Evolutionary conservation across 92 coral and sea anemone genomes (phyloP), one percentile per base, ranked within the genome.

Genomic region (Virgularia gustaviana): DNA sequence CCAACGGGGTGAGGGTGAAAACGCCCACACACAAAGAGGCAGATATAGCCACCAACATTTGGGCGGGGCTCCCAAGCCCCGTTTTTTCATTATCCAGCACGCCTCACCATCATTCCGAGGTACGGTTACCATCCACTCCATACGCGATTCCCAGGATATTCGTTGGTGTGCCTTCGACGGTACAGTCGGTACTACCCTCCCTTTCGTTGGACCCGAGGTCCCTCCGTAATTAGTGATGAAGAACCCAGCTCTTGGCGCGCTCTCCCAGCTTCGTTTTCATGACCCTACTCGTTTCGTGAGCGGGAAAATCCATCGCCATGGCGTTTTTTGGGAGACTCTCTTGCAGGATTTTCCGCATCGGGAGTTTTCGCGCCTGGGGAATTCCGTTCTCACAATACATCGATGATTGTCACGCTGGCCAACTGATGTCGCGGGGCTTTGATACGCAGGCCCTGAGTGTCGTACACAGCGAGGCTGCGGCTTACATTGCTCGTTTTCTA

Each of bases 171-270:
- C 24, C 2, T 33, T 55, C 12, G 62, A 55, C 15, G 62, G 62
- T 16, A 0, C 16, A 9, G 25, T 36, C 15, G 62, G 62, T 16
- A 0, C 16, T 41, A 16, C 62, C 32, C 35, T 5, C 24, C 62
- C 62, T 16, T 55, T 55, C 33, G 62, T 55, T 55, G 62, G 62
- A 10, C 25, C 62, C 32, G 32, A 55, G 62, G 35, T 27, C 5
- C 25, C 62, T 5, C 33, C 7, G 2, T 16, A 4, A 0, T 27
- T 55, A 0, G 62, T 27, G 3, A 6, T 20, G 62, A 27, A 55
- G 15, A 27, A 22, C 32, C 62, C 62, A 0, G 33, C 24, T 55
- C 8, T 16, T 15, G 35, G 2, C 7, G 12, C 2, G 4, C 30
- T 27, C 6, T 0, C 6, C 25, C 33, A 16, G 15, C 62, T 55